A percentile compares a stretch with the other conserved stretches of the same genome.
Evolutionary conservation across 2,113 vertebrate species (phyloP).

Genomic region (Oreochromis niloticus): DNA sequence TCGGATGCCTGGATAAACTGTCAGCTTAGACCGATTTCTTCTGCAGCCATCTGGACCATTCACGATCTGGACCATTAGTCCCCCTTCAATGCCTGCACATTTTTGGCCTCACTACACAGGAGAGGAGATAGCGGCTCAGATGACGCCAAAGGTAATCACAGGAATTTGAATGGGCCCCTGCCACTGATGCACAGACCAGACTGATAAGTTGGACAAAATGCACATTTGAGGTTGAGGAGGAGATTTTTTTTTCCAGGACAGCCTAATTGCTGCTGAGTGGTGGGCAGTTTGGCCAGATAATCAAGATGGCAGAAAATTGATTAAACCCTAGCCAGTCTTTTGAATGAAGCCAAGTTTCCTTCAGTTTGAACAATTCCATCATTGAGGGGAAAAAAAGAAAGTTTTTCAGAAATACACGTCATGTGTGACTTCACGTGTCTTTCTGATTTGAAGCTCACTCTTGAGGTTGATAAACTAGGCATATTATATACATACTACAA

Average conservation of each 20-base stretch:
- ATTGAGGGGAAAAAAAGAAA: fast-evolving
- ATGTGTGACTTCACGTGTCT: neutral
- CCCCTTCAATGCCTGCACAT: constrained; percentile 57
- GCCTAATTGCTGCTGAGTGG: constrained; percentile 48
- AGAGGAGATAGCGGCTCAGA: constrained; percentile 60
- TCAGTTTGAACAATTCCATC: neutral
- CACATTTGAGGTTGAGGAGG: constrained; percentile 3
- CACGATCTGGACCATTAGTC: constrained; percentile 66
- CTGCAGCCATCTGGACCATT: constrained; percentile 57
- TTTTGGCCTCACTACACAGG: constrained; percentile 71
- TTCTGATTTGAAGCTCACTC: neutral
- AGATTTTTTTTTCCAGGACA: constrained; percentile 12
- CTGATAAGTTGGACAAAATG: constrained; percentile 44
- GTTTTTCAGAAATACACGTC: neutral
- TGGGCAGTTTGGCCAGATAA: constrained; percentile 34
- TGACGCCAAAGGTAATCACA: constrained; percentile 67
- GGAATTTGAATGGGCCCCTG: constrained; percentile 40
- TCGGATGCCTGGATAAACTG: constrained; percentile 65
- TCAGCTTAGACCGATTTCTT: constrained; percentile 62
- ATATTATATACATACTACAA: neutral
- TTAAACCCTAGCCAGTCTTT: neutral
- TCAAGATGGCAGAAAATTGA: constrained; percentile 42
- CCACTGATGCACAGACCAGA: constrained; percentile 16
- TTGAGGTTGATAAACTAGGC: neutral
- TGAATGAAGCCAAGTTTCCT: neutral